Conservation (phyloP, 2,113 vertebrate species). For the Cyphomyrus plagiostoma region DNA sequence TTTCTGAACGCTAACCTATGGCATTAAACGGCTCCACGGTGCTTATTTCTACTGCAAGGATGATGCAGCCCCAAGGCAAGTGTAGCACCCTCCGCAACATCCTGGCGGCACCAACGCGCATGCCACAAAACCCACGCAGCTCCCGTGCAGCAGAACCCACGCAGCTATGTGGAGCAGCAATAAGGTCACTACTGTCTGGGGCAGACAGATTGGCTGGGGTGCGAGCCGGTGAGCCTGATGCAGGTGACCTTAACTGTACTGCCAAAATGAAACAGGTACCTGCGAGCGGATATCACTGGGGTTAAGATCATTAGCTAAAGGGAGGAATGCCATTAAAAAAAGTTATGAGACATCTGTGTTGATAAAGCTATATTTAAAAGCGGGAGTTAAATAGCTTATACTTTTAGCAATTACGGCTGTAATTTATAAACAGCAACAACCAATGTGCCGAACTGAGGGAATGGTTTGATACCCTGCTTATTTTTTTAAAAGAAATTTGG, state of each 20-base stretch:
- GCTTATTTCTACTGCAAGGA: background rate
- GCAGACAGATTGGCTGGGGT: background rate
- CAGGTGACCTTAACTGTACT: constrained; percentile 7
- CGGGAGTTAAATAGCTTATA: background rate
- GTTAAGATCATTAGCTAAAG: background rate
- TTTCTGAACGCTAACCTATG: background rate
- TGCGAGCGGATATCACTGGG: background rate
- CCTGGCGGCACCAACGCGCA: too few species aligned
- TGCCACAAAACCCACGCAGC: too few species aligned
- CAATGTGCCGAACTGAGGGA: background rate
- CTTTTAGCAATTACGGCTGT: background rate
- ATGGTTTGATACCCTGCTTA: background rate
- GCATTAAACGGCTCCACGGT: background rate
- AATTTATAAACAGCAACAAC: background rate
- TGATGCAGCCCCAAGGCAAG: background rate
- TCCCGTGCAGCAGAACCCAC: too few species aligned
- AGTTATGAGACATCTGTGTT: background rate
- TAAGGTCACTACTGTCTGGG: background rate
- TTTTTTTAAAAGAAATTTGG: background rate
- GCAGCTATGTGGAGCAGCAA: background rate
- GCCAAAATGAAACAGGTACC: background rate
- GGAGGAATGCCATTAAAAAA: background rate
- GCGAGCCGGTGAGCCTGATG: background rate
- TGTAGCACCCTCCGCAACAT: too few species aligned
- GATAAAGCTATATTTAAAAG: constrained; percentile 10